Evolutionary conservation across 2,797 vertebrate species (phyloP), one percentile per base, ranked within the genome.

Genomic region (Acanthis flammea): DNA sequence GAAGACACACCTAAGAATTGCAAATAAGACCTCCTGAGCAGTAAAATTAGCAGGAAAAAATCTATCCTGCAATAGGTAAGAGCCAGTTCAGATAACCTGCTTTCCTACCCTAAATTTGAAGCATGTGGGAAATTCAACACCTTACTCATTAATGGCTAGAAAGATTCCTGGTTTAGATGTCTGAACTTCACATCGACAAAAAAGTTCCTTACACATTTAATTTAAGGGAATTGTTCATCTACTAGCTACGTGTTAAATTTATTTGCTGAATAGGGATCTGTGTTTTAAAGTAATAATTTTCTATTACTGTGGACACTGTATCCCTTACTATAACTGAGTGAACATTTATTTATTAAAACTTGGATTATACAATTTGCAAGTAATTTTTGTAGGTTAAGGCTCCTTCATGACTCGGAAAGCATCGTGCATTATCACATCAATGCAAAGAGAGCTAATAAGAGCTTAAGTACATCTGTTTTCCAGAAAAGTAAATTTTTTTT

Each of bases 401-500:
- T 75, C 19, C 19, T 86, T 90, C 55, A 50, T 44, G 14, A 39
- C 54, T 94, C 87, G 62, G 70, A 86, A 92, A 88, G 53, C 19
- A 23, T 63, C 13, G 14, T 10, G 18, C 54, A 66, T 72, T 91
- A 70, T 70, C 81, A 92, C 57, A 88, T 82, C 62, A 91, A 73
- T 63, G 51, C 45, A 88, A 90, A 84, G 71, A 78, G 62, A 84
- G 25, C 55, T 86, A 86, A 27, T 74, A 80, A 86, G 60, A 88
- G 18, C 35, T 74, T 80, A 74, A 78, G 28, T 89, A 89, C 93
- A 94, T 92, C 89, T 90, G 91, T 94, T 90, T 94, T 81, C 72
- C 71, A 86, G 86, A 92, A 94, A 89, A 89, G 65, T 31, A 77
- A 35, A 9, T 5, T 27, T 13, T 61, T 5, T 22, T 45, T 9